A percentile compares a stretch with the other conserved stretches of the same genome.
phyloP scores from a whole-genome alignment of 1,140 invertebrate species.

The Drosophila rufa region DNA sequence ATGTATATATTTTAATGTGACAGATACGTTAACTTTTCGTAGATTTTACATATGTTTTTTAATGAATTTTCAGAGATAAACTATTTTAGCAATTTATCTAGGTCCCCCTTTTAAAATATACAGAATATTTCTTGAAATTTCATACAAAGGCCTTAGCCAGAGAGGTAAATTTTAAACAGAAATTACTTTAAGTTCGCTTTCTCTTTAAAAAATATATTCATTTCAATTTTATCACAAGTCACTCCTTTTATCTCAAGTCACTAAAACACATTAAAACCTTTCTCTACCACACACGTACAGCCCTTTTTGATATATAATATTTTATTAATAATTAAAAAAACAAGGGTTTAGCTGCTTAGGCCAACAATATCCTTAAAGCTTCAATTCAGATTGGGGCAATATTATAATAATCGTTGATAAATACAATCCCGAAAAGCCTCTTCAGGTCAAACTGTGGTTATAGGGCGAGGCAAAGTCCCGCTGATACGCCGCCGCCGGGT shows the following conservation, averaged over 20 bases:
- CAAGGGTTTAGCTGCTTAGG: background rate
- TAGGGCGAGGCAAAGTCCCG: conserved; percentile 83
- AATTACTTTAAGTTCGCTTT: too few species aligned
- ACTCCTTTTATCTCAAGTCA: background rate
- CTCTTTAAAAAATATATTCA: background rate
- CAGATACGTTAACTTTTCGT: too few species aligned
- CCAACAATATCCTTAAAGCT: conserved; percentile 4
- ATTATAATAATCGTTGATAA: background rate
- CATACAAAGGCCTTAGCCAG: too few species aligned
- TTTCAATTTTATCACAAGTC: background rate
- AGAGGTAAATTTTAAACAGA: background rate
- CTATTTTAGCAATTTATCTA: too few species aligned
- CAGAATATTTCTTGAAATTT: background rate
- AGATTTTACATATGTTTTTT: too few species aligned
- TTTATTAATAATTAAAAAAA: conserved; percentile 5
- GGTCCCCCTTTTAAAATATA: background rate
- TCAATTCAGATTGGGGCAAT: background rate
- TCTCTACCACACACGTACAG: background rate
- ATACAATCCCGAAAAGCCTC: background rate
- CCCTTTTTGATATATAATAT: background rate
- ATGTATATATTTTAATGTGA: too few species aligned
- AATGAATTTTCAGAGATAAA: too few species aligned
- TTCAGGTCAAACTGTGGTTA: conserved; percentile 62
- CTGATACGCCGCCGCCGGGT: conserved; percentile 74
- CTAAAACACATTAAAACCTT: too few species aligned